A percentile compares a stretch with the other conserved stretches of the same genome.
Conservation (phyloP, 2,888 invertebrate species). For the Conistra vaccinii region DNA sequence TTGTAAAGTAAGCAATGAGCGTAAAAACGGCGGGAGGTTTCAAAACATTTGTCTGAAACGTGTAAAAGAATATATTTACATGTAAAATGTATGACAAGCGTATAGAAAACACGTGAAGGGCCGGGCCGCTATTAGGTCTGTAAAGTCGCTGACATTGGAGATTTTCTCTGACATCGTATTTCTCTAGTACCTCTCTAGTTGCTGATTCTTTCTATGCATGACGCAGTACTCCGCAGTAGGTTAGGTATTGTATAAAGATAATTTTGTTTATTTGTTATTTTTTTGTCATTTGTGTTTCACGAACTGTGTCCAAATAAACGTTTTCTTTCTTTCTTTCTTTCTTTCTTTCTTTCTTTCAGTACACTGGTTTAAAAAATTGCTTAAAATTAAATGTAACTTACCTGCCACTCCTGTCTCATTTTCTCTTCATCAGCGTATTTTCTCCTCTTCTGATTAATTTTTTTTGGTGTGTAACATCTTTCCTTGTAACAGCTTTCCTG, state of each 20-base stretch:
- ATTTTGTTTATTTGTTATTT: no score
- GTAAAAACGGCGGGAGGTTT: constrained; percentile 47
- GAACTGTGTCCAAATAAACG: no score
- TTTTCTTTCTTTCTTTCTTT: no score
- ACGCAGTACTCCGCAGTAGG: no score
- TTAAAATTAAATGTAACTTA: background rate
- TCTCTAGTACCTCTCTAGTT: background rate
- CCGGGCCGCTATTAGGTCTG: background rate
- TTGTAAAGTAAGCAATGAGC: constrained; percentile 59
- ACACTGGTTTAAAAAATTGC: background rate
- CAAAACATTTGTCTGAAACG: constrained; percentile 45
- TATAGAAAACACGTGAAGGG: background rate
- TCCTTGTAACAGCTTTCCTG: no score
- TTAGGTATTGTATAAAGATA: no score
- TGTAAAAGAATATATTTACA: constrained; percentile 61
- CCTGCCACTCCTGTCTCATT: background rate
- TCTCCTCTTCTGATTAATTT: background rate
- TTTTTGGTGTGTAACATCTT: no score
- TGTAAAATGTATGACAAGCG: constrained; percentile 21
- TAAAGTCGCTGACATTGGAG: background rate
- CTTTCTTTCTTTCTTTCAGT: no score
- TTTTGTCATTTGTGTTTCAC: no score
- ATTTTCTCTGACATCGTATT: background rate
- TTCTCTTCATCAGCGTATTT: background rate
- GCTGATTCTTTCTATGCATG: background rate